Conservation (phyloP, 2,797 vertebrate genomes). For the Mormyrus hasselquistii region DNA sequence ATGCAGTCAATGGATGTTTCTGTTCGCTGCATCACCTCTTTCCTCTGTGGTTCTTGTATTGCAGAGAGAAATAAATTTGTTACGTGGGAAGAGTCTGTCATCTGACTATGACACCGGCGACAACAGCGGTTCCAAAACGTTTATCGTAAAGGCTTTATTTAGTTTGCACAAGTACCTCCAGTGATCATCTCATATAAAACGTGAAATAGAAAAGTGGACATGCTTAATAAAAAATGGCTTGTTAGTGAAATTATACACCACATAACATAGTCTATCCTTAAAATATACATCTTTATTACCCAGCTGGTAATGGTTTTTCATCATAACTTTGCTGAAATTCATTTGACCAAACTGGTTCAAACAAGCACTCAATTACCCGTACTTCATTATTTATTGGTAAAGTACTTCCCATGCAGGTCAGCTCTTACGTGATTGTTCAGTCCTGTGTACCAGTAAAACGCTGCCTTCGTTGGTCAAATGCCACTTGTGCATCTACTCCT, state of each 20-base stretch:
- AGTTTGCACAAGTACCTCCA: slow-evolving; percentile 11
- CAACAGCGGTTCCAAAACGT: not conserved
- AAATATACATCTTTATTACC: slow-evolving; percentile 39
- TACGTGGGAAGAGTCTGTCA: not conserved
- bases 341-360: not conserved
- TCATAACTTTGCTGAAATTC: not conserved
- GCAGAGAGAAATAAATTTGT: slow-evolving; percentile 66
- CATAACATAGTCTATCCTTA: slow-evolving; percentile 43
- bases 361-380: not conserved
- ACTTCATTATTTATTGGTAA: not conserved
- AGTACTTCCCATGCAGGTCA: not conserved
- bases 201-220: slow-evolving; percentile 30
- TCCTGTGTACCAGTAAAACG: not conserved
- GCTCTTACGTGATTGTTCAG: not conserved
- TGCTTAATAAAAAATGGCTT: slow-evolving; percentile 43
- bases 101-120: not conserved
- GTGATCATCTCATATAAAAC: slow-evolving; percentile 51
- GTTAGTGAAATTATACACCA: slow-evolving; percentile 22
- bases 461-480: not conserved
- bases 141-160: slow-evolving; percentile 22
- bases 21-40: slow-evolving; percentile 52
- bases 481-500: not conserved
- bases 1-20: slow-evolving; percentile 36
- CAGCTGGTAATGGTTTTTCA: not conserved
- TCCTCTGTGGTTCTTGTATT: slow-evolving; percentile 58